Conservation (phyloP, 2,797 vertebrate species). For the Xenopus petersii region DNA sequence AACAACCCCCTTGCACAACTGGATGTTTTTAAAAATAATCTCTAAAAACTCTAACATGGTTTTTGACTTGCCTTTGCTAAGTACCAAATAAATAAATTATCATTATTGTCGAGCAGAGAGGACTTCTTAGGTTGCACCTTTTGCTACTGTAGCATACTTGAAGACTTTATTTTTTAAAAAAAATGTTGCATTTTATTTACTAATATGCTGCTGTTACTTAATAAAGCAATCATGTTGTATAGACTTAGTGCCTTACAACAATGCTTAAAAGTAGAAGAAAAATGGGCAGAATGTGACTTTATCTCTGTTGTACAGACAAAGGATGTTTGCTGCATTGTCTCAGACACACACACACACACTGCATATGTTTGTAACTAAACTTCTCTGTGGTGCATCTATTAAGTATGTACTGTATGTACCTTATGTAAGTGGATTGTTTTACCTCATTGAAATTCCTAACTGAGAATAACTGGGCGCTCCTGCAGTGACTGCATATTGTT, state of each 20-base stretch:
- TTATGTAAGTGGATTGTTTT: slow-evolving; percentile 49
- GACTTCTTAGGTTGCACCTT: background rate
- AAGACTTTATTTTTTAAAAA: background rate
- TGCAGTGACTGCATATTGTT: slow-evolving; percentile 46
- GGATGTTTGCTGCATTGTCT: background rate
- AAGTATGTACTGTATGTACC: slow-evolving; percentile 41
- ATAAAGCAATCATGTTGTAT: background rate
- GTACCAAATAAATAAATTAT: background rate
- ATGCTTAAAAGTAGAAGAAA: background rate
- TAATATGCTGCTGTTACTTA: background rate
- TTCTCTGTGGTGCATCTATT: slow-evolving; percentile 41
- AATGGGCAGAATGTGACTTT: background rate
- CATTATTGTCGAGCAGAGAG: background rate
- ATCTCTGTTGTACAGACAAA: background rate
- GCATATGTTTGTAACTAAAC: slow-evolving; percentile 25
- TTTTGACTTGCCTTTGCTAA: background rate
- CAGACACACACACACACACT: background rate
- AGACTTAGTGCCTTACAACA: background rate
- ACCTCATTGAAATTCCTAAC: slow-evolving; percentile 45
- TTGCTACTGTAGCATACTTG: background rate
- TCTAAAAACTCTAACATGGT: background rate
- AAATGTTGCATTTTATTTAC: background rate
- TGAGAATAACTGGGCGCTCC: slow-evolving; percentile 44
- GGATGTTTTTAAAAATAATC: background rate
- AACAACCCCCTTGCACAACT: too few relatives aligned